A percentile compares a stretch with the other conserved stretches of the same genome.
Conservation (phyloP, 1,140 invertebrate species). For the Conus ventricosus region DNA sequence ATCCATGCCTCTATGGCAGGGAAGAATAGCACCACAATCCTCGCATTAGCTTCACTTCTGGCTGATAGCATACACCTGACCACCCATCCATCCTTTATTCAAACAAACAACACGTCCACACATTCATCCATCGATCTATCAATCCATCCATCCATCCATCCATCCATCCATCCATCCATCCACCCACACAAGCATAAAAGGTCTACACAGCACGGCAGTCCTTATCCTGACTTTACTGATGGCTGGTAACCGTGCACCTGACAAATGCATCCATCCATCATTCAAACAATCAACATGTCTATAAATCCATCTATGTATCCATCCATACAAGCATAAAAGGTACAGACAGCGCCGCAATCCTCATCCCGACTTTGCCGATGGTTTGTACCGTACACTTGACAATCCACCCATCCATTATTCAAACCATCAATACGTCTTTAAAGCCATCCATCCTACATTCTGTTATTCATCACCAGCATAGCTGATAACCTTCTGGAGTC, state of each 20-base stretch:
- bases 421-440: not conserved
- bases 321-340: not conserved
- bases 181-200: too few species aligned
- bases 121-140: too few species aligned
- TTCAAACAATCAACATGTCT: not conserved
- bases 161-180: too few species aligned
- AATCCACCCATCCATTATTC: not conserved
- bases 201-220: constrained; percentile 77
- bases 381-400: not conserved
- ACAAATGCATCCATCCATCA: constrained; percentile 30
- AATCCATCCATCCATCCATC: too few species aligned
- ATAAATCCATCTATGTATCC: not conserved
- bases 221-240: constrained; percentile 76
- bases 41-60: too few species aligned
- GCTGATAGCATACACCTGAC: too few species aligned
- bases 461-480: too few species aligned
- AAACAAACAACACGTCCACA: not conserved
- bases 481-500: too few species aligned
- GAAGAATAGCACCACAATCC: too few species aligned
- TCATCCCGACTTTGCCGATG: too few species aligned
- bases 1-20: constrained; percentile 67
- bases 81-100: not conserved
- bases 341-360: too few species aligned
- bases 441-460: not conserved
- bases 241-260: constrained; percentile 66